Conservation (phyloP, 2,888 invertebrate species). For the Cetonia aurata region DNA sequence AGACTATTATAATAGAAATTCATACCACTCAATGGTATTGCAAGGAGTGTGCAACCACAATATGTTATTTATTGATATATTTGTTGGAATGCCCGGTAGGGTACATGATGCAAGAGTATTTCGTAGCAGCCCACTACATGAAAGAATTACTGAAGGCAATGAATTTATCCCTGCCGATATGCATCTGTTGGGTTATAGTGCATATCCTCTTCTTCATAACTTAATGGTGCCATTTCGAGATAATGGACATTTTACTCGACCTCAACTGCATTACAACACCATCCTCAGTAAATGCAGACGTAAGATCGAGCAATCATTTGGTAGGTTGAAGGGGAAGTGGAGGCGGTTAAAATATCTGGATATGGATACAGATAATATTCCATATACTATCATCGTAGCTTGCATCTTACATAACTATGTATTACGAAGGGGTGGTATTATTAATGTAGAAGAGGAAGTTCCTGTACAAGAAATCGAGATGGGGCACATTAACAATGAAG, state of each 20-base stretch:
- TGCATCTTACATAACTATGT: conserved; percentile 45
- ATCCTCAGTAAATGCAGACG: conserved; percentile 53
- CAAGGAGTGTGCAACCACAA: conserved; percentile 54
- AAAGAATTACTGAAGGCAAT: not conserved
- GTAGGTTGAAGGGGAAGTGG: conserved; percentile 56
- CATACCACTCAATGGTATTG: conserved; percentile 43
- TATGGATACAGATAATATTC: conserved; percentile 25
- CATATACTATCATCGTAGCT: conserved; percentile 49
- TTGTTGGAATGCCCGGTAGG: conserved; percentile 54
- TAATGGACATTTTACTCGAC: conserved; percentile 52
- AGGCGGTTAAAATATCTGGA: conserved; percentile 53
- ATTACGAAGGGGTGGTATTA: not conserved
- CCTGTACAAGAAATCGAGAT: not conserved
- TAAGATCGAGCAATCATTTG: conserved; percentile 56
- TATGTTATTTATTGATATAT: conserved; percentile 54
- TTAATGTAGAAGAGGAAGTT: not conserved
- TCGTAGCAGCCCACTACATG: conserved; percentile 48
- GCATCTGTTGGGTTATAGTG: conserved; percentile 53
- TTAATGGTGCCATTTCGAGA: conserved; percentile 56
- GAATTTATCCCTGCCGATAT: not conserved
- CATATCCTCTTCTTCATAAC: conserved; percentile 52
- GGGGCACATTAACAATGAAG: not conserved
- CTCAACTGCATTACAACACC: conserved; percentile 55
- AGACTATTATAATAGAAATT: conserved; percentile 12
- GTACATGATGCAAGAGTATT: conserved; percentile 53